phyloP scores from a whole-genome alignment of 2,113 vertebrate species.

The Poeciliopsis prolifica region DNA sequence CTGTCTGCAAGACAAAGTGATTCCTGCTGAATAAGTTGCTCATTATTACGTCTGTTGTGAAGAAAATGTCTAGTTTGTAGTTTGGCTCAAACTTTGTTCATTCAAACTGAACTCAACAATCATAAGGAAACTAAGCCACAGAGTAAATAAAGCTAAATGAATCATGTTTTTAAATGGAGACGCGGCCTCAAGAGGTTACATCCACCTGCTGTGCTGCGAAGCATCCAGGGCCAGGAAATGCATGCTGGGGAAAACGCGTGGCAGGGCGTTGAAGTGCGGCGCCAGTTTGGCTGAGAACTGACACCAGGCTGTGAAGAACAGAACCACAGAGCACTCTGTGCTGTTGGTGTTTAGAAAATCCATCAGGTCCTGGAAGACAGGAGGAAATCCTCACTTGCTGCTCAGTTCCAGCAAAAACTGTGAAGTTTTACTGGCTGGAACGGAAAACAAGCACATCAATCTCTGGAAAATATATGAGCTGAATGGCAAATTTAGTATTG shows the following conservation, averaged over 20 bases:
- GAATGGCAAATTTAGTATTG: too few species aligned
- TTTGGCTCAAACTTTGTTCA: too few species aligned
- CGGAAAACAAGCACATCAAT: neutral
- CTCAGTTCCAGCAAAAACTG: neutral
- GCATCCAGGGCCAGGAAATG: constrained; percentile 94
- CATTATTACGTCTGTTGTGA: too few species aligned
- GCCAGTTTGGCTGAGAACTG: constrained; percentile 93
- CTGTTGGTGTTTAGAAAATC: constrained; percentile 92
- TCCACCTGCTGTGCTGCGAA: constrained; percentile 96
- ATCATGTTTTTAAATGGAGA: neutral
- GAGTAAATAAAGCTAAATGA: neutral
- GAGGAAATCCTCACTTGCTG: neutral
- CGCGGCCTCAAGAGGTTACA: neutral
- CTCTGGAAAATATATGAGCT: neutral
- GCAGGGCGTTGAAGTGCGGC: constrained; percentile 95
- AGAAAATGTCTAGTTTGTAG: too few species aligned
- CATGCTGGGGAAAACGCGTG: constrained; percentile 91
- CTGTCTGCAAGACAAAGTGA: too few species aligned
- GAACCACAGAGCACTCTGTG: constrained; percentile 91
- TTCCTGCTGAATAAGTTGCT: too few species aligned
- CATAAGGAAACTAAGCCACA: neutral
- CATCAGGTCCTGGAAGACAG: constrained; percentile 89
- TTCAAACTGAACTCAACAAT: too few species aligned
- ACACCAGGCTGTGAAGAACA: constrained; percentile 96
- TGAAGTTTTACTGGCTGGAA: neutral